These are phyloP conservation scores for Anthopleura xanthogrammica DNA, from an alignment of 92 coral and sea anemone species.

Conservation along the genomic window DNA sequence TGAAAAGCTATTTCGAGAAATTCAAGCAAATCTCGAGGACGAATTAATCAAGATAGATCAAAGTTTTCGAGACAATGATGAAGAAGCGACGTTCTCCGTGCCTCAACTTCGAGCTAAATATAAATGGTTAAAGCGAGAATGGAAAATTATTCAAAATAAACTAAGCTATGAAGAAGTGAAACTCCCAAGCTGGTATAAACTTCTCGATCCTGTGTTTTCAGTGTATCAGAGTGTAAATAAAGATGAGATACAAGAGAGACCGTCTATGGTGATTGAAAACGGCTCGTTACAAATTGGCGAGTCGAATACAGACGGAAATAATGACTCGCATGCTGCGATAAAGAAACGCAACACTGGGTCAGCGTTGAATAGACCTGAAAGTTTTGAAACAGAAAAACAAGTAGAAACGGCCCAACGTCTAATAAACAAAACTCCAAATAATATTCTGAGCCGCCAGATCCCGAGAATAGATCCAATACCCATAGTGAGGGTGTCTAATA, in stretches of 20 bases:
- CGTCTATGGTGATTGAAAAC: conserved; percentile 29
- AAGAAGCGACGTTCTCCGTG: conserved; percentile 30
- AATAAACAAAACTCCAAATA: neutral
- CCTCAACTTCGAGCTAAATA: conserved; percentile 45
- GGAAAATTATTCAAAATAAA: conserved; percentile 40
- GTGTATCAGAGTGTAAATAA: neutral
- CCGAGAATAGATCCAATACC: neutral
- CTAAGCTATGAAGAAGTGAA: conserved; percentile 11
- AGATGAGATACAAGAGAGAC: conserved; percentile 11
- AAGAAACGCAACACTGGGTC: neutral
- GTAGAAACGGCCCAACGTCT: neutral
- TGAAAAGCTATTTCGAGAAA: conserved; percentile 31
- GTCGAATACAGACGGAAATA: neutral
- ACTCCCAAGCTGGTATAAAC: conserved; percentile 19
- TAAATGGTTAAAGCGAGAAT: conserved; percentile 55
- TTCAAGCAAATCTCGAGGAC: conserved; percentile 13
- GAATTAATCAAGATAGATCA: conserved; percentile 31
- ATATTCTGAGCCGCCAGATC: neutral
- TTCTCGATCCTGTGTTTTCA: conserved; percentile 21
- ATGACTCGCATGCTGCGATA: neutral
- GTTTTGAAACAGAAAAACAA: neutral
- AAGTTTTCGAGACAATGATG: conserved; percentile 18
- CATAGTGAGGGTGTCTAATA: neutral
- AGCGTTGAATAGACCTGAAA: conserved; percentile 2
- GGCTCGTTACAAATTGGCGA: conserved; percentile 9